These are phyloP conservation scores for Novumbra hubbsi DNA, from an alignment of 2,797 vertebrate species.

Conservation along the genomic window DNA sequence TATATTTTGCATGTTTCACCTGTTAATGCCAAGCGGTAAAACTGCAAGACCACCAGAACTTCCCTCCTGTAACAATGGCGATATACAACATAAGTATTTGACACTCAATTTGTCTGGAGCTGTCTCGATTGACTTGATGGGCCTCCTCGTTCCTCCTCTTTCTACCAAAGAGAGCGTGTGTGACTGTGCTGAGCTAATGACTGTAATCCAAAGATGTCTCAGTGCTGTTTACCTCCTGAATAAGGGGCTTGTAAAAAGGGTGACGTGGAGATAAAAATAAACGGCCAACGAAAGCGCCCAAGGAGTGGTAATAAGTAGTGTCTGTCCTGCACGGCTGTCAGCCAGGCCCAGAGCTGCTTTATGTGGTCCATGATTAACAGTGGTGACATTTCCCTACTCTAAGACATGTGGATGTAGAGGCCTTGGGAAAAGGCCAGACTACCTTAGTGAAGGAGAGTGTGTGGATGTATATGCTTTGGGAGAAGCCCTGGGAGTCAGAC, in stretches of 20 bases:
- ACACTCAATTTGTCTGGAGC: conserved; percentile 39
- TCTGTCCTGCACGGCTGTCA: conserved; percentile 32
- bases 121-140: conserved; percentile 50
- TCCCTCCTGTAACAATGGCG: neutral
- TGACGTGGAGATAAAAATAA: conserved; percentile 72
- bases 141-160: conserved; percentile 21
- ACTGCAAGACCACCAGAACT: neutral
- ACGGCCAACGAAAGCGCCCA: conserved; percentile 41
- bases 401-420: conserved; percentile 43
- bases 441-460: too few relatives aligned
- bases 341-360: conserved; percentile 28
- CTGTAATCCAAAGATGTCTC: conserved; percentile 73
- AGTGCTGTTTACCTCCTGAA: conserved; percentile 68
- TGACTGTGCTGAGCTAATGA: conserved; percentile 65
- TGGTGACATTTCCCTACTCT: conserved; percentile 62
- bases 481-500: conserved; percentile 41
- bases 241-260: conserved; percentile 54
- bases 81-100: conserved; percentile 32
- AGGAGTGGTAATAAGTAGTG: conserved; percentile 55
- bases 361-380: conserved; percentile 55
- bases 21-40: conserved; percentile 9
- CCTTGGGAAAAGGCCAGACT: too few relatives aligned
- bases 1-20: conserved; percentile 34
- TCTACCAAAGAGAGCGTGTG: conserved; percentile 5
- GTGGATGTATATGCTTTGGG: neutral